phyloP scores from a whole-genome alignment of 2,113 vertebrate species.

The Craseonycteris thonglongyai region DNA sequence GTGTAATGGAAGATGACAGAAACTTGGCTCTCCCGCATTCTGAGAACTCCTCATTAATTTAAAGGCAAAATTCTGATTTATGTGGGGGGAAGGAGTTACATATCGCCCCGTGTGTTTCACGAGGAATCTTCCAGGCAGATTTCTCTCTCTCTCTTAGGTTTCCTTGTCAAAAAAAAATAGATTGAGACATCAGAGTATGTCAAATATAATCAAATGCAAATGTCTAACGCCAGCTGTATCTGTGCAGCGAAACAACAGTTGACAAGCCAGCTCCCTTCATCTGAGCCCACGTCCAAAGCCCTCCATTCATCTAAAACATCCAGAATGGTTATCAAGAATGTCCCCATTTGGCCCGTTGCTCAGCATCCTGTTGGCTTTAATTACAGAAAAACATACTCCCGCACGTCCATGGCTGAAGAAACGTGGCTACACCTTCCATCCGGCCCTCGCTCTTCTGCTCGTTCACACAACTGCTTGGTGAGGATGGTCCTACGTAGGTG shows the following conservation, averaged over 20 bases:
- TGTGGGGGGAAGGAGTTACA: conserved; percentile 5
- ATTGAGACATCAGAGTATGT: conserved; percentile 42
- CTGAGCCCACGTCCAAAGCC: not conserved
- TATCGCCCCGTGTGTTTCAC: conserved; percentile 39
- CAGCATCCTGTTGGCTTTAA: not conserved
- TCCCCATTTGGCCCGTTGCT: not conserved
- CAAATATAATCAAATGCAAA: conserved; percentile 29
- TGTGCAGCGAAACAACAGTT: not conserved
- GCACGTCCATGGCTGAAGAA: not conserved
- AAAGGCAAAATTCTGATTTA: conserved; percentile 67
- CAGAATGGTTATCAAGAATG: not conserved
- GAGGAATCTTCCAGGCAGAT: conserved; percentile 31
- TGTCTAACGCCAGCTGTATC: not conserved
- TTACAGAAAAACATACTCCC: not conserved
- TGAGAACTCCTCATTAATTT: conserved; percentile 59
- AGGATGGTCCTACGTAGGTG: not conserved
- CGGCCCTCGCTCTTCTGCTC: not conserved
- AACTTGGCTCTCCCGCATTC: conserved; percentile 46
- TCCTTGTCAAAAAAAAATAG: conserved; percentile 39
- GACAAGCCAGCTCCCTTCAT: not conserved
- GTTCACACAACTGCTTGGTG: not conserved
- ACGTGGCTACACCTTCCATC: not conserved
- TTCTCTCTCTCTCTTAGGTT: conserved; percentile 47
- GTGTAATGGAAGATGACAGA: conserved; percentile 58
- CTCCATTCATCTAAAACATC: not conserved